Percentiles rank a stretch among this genome's conserved stretches.
phyloP scores from a whole-genome alignment of 2,113 vertebrate genomes.

The Telmatochromis bifrenatus region DNA sequence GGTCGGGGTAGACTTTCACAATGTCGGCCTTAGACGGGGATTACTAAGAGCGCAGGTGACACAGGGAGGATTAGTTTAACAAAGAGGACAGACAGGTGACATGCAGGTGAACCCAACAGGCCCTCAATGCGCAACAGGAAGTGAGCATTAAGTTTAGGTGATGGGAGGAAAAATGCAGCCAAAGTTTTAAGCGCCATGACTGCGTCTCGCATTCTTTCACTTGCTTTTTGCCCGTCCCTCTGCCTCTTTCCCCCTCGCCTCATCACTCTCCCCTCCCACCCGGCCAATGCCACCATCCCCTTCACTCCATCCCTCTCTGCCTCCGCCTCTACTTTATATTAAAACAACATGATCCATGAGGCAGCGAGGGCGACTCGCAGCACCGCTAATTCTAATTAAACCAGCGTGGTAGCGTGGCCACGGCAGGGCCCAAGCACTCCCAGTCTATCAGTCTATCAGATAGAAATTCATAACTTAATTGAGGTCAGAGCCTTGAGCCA shows the following conservation, averaged over 20 bases:
- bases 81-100: conserved; percentile 49
- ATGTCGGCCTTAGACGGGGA: conserved; percentile 17
- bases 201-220: neutral
- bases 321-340: conserved; percentile 83
- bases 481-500: conserved; percentile 94
- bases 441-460: conserved; percentile 99
- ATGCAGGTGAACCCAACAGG: conserved; percentile 30
- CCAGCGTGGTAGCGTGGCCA: conserved; percentile 79
- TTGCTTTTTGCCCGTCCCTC: neutral
- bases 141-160: neutral
- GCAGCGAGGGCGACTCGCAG: conserved; percentile 77
- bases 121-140: conserved; percentile 29
- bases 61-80: conserved; percentile 36
- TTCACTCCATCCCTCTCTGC: conserved; percentile 33
- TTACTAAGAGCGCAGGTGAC: neutral
- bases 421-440: conserved; percentile 83
- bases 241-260: conserved; percentile 22
- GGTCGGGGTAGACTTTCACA: conserved; percentile 2
- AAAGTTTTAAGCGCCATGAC: neutral
- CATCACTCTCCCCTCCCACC: conserved; percentile 22
- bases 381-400: conserved; percentile 99
- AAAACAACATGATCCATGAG: conserved; percentile 96
- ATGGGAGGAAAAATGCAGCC: neutral
- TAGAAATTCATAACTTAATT: conserved; percentile 99
- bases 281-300: neutral